Evolutionary conservation across 2,113 vertebrate genomes (phyloP), one percentile per base, ranked within the genome.

Genomic region (Scatophagus argus): DNA sequence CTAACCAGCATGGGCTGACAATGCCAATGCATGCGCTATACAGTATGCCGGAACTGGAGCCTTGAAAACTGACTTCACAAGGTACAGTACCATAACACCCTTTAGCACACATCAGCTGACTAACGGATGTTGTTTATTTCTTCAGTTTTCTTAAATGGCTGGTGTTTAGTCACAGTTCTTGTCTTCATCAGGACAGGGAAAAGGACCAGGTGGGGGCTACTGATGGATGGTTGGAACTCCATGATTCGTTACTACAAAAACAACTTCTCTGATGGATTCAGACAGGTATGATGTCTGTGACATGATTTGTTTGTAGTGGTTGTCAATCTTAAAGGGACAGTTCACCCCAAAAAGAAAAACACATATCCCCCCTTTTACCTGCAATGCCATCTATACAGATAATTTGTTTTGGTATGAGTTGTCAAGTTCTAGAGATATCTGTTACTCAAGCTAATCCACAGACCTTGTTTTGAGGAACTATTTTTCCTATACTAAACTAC

Each of bases 171-270:
- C 4, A 1, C 1, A 41, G 5, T 38, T 43, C 4, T 2, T 14
- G 73, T 49, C 51, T 72, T 59, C 72, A 58, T 27, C 76, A 99
- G 98, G 92, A 99, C 97, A 9, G 98, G 98, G 54, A 99, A 97
- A 88, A 96, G 98, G 91, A 99, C 98, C 74, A 96, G 96, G 44
- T 95, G 94, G 96, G 98, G 98, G n/a, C 92, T 99, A 61, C 6
- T 99, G 66, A 97, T 98, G 97, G 98, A 99, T 16, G 98, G 98
- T 58, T 98, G 96, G 96, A 99, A 99, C 91, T 99, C 98, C 4
- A 93, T 98, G 72, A 95, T 98, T 65, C 96, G 98, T 56, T 99
- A 99, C 89, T 99, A 99, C 89, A 99, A 98, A 85, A 99, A 99
- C 88, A 99, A 99, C 94, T 99, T 99, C 79, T 99, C 98, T 5